Base-by-base conservation (phyloP, 2,888 invertebrate species). In the Meteorus cinctellus region DNA sequence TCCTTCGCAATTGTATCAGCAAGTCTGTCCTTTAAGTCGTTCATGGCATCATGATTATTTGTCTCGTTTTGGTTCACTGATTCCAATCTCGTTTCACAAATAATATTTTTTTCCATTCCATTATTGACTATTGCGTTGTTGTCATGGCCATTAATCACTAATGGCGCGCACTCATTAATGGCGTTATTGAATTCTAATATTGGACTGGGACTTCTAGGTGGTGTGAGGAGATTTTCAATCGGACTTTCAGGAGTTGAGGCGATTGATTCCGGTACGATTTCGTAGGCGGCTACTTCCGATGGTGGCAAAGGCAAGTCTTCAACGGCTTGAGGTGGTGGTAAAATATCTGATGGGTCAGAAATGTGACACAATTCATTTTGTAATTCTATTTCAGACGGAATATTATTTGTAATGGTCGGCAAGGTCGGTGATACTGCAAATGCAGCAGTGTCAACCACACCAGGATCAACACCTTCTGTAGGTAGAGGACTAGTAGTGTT, bases 11-110 rank as follows among this genome's bases (percentile, higher is more conserved):
- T 78, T 75, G 83, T 80, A 74, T 84, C 82, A 77, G 84, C 82
- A 80, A 87, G 82, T 79, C 85, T 84, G 80, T 86, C 86, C 86
- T 84, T 86, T 81, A 84, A 82, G 70, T 60, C 34, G 83, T 78
- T 48, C 4, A 48, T n/a, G 48, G 48, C 16, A 48, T 48, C 72
- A 85, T 84, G 78, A 83, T 85, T 79, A 83, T 82, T 84, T 65
- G 85, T 85, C 81, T 85, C 83, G 79, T 82, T 86, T 78, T 84
- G 82, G 76, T 83, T 81, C 69, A 83, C 79, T 74, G 86, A 83
- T 78, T 84, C 86, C 83, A 81, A 24, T 82, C 82, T 84, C 82
- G 80, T 84, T 82, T 79, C 85, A 83, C 65, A 80, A 79, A 82
- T 85, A 29, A 34, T 12, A 24, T 67, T 45, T 24, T 31, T 24